Conservation (phyloP, 2,113 vertebrate species). For the Percina caprodes region DNA sequence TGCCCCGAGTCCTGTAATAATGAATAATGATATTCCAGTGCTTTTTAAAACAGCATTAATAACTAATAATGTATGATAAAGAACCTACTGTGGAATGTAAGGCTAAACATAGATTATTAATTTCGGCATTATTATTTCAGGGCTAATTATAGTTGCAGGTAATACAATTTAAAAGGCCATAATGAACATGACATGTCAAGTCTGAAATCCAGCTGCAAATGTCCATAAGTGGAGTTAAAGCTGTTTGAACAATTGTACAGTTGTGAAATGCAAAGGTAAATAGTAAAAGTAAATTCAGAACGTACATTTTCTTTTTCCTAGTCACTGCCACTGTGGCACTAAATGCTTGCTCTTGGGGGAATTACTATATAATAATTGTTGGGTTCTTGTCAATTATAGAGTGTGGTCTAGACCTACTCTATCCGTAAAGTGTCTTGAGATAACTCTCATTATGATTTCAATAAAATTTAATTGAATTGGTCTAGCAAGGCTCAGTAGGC, state of each 20-base stretch:
- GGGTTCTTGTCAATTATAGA: no score
- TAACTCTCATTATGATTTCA: no score
- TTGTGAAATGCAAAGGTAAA: neutral
- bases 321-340: no score
- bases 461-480: no score
- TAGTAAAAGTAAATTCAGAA: neutral
- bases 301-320: neutral
- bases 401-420: no score
- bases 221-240: neutral
- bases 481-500: neutral
- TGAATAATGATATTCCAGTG: slow-evolving; percentile 16
- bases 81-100: neutral
- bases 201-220: neutral
- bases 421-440: no score
- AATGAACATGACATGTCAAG: neutral
- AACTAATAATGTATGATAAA: slow-evolving; percentile 13
- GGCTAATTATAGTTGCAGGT: slow-evolving; percentile 8
- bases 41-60: slow-evolving; percentile 23
- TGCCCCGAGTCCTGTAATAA: neutral
- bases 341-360: no score
- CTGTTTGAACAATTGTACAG: neutral
- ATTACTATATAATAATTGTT: no score
- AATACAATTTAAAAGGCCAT: slow-evolving; percentile 25
- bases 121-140: neutral
- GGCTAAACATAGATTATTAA: slow-evolving; percentile 28